phyloP scores from a whole-genome alignment of 2,797 vertebrate genomes.

The Takifugu ocellatus region DNA sequence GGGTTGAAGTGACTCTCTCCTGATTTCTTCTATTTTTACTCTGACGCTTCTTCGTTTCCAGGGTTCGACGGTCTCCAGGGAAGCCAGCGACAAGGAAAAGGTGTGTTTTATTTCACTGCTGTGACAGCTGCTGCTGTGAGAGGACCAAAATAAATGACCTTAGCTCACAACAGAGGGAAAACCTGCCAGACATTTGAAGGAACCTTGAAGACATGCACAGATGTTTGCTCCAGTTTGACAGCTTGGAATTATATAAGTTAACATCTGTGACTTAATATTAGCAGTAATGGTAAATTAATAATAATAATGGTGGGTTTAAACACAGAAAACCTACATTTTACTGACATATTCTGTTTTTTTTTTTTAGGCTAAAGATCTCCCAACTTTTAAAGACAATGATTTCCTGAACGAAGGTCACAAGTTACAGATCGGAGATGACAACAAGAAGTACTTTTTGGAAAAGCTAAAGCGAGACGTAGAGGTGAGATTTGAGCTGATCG shows the following conservation, averaged over 20 bases:
- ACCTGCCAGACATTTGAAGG: slow-evolving; percentile 46
- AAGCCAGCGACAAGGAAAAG: slow-evolving; percentile 96
- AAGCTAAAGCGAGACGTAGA: slow-evolving; percentile 92
- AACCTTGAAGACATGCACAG: slow-evolving; percentile 25
- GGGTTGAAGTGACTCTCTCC: not conserved
- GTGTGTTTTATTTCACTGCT: slow-evolving; percentile 62
- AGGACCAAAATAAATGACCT: slow-evolving; percentile 48
- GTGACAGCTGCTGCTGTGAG: slow-evolving; percentile 30
- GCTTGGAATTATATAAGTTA: not conserved
- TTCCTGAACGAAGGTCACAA: slow-evolving; percentile 95
- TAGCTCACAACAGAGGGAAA: slow-evolving; percentile 21
- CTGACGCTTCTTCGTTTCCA: slow-evolving; percentile 51
- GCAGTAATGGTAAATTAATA: no score
- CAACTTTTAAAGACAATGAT: slow-evolving; percentile 95
- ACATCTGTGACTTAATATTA: no score
- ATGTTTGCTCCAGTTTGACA: slow-evolving; percentile 14
- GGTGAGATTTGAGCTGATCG: slow-evolving; percentile 60
- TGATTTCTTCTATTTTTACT: slow-evolving; percentile 38
- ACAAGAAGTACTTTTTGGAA: slow-evolving; percentile 92
- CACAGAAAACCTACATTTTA: not conserved
- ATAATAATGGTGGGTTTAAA: not conserved
- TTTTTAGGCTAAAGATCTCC: slow-evolving; percentile 89
- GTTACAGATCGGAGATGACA: slow-evolving; percentile 90
- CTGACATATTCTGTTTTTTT: slow-evolving; percentile 7
- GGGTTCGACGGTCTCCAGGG: slow-evolving; percentile 93